Percentiles rank a stretch among this genome's conserved stretches.
Conservation (phyloP, 2,888 invertebrate species). For the Volucella inanis region DNA sequence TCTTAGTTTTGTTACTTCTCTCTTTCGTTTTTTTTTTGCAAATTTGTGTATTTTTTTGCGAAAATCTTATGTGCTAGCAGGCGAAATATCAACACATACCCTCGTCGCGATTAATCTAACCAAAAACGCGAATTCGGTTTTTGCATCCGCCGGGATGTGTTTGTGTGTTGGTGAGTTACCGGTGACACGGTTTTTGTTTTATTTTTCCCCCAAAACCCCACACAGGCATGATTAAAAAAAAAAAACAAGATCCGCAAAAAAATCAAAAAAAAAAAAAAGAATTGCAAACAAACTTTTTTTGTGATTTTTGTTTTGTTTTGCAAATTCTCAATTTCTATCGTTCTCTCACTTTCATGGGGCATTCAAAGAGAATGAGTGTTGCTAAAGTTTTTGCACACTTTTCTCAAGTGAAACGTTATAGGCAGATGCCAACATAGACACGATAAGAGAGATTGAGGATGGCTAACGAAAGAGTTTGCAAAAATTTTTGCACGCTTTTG, state of each 20-base stretch:
- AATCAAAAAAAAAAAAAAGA: constrained; percentile 49
- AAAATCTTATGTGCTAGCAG: constrained; percentile 60
- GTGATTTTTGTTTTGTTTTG: constrained; percentile 67
- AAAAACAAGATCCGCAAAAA: too few species aligned
- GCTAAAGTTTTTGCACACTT: constrained; percentile 42
- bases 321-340: constrained; percentile 49
- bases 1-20: constrained; percentile 23
- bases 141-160: constrained; percentile 42
- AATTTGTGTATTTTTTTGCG: constrained; percentile 36
- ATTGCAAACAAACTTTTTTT: constrained; percentile 57
- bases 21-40: constrained; percentile 18
- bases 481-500: constrained; percentile 45
- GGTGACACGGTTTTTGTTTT: constrained; percentile 56
- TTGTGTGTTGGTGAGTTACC: constrained; percentile 67
- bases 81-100: constrained; percentile 63
- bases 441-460: constrained; percentile 42
- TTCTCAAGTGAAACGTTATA: constrained; percentile 16
- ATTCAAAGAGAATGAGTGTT: constrained; percentile 7
- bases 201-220: constrained; percentile 41
- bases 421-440: constrained; percentile 22
- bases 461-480: constrained; percentile 49
- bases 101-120: constrained; percentile 62
- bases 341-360: too few species aligned
- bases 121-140: constrained; percentile 55
- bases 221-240: too few species aligned